Evolutionary conservation across 1,140 invertebrate genomes (phyloP).

Genomic region (Liolophura sinensis): DNA sequence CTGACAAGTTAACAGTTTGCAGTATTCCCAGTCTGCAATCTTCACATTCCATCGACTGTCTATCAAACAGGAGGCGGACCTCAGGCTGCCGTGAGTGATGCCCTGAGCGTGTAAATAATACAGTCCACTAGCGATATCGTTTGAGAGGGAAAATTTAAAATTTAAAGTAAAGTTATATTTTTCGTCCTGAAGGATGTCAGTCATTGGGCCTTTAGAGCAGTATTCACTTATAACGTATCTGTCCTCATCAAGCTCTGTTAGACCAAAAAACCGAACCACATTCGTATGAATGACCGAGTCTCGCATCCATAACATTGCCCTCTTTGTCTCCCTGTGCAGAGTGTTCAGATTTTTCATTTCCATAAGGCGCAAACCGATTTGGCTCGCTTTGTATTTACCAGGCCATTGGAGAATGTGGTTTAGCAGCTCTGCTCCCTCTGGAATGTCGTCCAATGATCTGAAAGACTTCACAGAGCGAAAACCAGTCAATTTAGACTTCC

Average conservation of each 20-base stretch:
- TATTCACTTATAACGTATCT: conserved; percentile 32
- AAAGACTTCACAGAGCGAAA: conserved; percentile 24
- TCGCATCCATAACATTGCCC: conserved; percentile 37
- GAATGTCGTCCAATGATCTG: conserved; percentile 20
- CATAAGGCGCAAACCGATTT: conserved; percentile 26
- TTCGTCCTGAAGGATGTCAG: conserved; percentile 34
- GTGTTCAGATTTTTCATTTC: conserved; percentile 16
- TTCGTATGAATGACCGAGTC: conserved; percentile 33
- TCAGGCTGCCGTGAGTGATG: conserved; percentile 40
- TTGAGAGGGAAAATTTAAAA: conserved; percentile 33
- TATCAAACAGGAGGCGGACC: conserved; percentile 33
- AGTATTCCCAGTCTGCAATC: conserved; percentile 40
- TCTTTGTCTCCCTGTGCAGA: conserved; percentile 19
- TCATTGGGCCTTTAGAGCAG: conserved; percentile 29
- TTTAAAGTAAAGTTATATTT: conserved; percentile 33
- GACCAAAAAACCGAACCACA: conserved; percentile 39
- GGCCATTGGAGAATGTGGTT: conserved; percentile 45
- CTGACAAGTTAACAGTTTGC: conserved; percentile 10
- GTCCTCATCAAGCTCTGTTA: conserved; percentile 27
- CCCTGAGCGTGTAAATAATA: conserved; percentile 34
- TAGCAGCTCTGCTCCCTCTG: conserved; percentile 23
- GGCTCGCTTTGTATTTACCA: conserved; percentile 28
- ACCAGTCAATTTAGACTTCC: conserved; percentile 10
- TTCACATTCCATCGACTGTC: conserved; percentile 44
- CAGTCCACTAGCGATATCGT: conserved; percentile 38